Evolutionary conservation across 2,888 invertebrate genomes (phyloP), one percentile per base, ranked within the genome.

Genomic region (Eledona agricola): DNA sequence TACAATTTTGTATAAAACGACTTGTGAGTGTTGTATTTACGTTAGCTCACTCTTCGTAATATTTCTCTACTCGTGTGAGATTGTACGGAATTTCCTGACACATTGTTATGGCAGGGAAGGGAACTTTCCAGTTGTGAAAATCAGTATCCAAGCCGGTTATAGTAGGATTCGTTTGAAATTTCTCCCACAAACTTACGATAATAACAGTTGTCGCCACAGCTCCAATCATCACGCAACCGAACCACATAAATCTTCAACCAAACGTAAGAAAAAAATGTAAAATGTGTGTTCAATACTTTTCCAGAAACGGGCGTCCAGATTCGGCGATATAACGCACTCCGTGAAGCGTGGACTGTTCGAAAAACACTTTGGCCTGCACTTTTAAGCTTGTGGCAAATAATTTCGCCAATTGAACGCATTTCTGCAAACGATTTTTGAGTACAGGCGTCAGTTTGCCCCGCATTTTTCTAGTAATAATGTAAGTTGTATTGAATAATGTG

Each of bases 121-220:
- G 83, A 0, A 89, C 86, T 66, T 89, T 86, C 84, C 89, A 89
- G 68, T 86, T 89, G 69, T 89, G 89, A 67, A 89, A 89, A 74
- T 89, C 89, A 0, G 89, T 89, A 69, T 90, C 89, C 64, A 90
- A 78, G 26, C 88, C 88, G 16, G 89, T 90, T 42, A 90, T 88
- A 0, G 90, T 90, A 2, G 91, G 90, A 77, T 89, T 89, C 0
- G 88, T 89, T 78, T 89, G 89, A 72, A 91, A 91, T 72, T 89
- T 90, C 65, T 88, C 85, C 89, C 90, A 89, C 16, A 90, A 78
- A 65, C 87, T 88, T 29, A 86, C 81, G 38, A 91, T 90, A 54
- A 90, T 89, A 25, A 87, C 84, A 57, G 86, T 79, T 0, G 89
- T 87, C 0, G 89, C 84, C 0, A 87, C 81, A 0, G 87, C 81